Conservation (phyloP, 2,113 vertebrate species). For the Charadrius vociferus region DNA sequence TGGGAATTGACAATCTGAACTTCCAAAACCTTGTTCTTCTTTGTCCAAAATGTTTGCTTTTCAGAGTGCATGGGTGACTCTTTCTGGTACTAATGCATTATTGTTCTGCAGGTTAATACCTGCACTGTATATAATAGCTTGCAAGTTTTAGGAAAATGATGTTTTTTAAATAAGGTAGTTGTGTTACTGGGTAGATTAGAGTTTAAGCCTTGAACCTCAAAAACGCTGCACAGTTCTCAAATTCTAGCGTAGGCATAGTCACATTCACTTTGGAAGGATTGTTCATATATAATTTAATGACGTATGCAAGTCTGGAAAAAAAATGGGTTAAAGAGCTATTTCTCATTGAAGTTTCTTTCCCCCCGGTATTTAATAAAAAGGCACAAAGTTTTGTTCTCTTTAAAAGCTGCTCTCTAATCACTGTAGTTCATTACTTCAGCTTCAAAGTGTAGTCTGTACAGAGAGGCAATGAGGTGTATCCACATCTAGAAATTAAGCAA, state of each 20-base stretch:
- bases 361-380: slow-evolving; percentile 19
- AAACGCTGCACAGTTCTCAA: not conserved
- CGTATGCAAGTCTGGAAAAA: not conserved
- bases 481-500: slow-evolving; percentile 66
- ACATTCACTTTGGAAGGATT: not conserved
- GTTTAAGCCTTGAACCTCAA: not conserved
- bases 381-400: slow-evolving; percentile 34
- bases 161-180: not conserved
- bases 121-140: too few species aligned
- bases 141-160: not conserved
- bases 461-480: slow-evolving; percentile 60
- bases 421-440: slow-evolving; percentile 61
- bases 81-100: not conserved
- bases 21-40: not conserved
- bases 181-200: not conserved
- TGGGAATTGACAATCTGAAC: not conserved
- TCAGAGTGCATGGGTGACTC: not conserved
- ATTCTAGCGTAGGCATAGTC: not conserved
- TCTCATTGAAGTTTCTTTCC: not conserved
- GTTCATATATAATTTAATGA: slow-evolving; percentile 9
- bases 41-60: not conserved
- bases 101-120: not conserved
- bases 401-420: slow-evolving; percentile 48
- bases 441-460: slow-evolving; percentile 56
- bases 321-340: slow-evolving; percentile 5